Evolutionary conservation across 1,140 invertebrate species (phyloP).

Genomic region (Heliconius hermathena): DNA sequence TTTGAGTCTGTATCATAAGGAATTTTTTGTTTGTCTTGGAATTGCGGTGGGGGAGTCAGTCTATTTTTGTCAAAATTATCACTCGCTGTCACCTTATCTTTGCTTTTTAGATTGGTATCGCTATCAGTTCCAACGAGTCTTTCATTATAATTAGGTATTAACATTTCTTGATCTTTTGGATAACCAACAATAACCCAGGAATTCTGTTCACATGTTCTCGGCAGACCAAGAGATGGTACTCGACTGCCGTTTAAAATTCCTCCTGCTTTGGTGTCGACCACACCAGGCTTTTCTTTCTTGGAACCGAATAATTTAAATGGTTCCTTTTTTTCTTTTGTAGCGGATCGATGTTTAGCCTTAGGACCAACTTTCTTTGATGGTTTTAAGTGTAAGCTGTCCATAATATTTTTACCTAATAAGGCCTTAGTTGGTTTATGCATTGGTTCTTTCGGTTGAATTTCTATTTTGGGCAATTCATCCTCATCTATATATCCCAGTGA

Average conservation of each 20-base stretch:
- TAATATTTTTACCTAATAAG: constrained; percentile 75
- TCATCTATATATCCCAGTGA: constrained; percentile 79
- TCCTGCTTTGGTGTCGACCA: constrained; percentile 64
- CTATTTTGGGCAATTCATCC: constrained; percentile 52
- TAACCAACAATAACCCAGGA: constrained; percentile 74
- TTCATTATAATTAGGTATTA: constrained; percentile 74
- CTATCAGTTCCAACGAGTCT: constrained; percentile 59
- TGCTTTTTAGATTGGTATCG: constrained; percentile 52
- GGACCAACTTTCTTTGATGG: constrained; percentile 75
- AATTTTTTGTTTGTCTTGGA: constrained; percentile 74
- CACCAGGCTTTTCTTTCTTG: constrained; percentile 66
- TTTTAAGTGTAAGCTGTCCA: constrained; percentile 79
- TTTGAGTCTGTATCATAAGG: constrained; percentile 68
- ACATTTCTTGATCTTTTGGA: constrained; percentile 68
- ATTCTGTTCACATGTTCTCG: constrained; percentile 62
- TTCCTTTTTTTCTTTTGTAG: constrained; percentile 64
- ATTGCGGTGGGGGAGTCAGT: constrained; percentile 74
- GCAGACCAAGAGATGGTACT: constrained; percentile 75
- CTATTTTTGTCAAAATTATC: constrained; percentile 56
- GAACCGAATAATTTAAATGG: constrained; percentile 71
- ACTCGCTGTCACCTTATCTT: constrained; percentile 60
- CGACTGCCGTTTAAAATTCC: constrained; percentile 68
- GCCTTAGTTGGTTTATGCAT: constrained; percentile 72
- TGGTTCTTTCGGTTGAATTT: constrained; percentile 53
- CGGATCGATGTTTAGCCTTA: constrained; percentile 67